phyloP scores from a whole-genome alignment of 2,888 invertebrate species.

The Drosophila neotestacea region DNA sequence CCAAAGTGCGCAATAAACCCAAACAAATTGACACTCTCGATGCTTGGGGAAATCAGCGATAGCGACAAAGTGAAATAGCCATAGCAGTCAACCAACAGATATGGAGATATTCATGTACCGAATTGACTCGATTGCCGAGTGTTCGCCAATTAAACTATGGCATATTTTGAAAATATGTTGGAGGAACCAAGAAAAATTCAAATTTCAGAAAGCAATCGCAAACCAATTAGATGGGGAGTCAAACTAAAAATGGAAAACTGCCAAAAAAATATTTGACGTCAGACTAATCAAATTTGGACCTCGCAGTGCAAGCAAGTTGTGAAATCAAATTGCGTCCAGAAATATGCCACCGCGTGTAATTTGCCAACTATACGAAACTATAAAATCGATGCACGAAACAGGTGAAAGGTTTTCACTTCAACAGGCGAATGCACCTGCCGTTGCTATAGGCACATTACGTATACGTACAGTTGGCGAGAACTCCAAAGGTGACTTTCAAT shows the following conservation, averaged over 20 bases:
- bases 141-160: background rate
- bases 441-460: conserved; percentile 29
- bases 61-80: conserved; percentile 57
- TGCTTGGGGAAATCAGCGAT: conserved; percentile 74
- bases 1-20: conserved; percentile 53
- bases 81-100: conserved; percentile 13
- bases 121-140: background rate
- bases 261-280: conserved; percentile 34
- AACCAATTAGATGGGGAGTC: conserved; percentile 44
- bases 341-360: conserved; percentile 16
- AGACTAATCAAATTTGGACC: conserved; percentile 27
- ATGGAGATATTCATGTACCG: background rate
- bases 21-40: conserved; percentile 73
- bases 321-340: conserved; percentile 19
- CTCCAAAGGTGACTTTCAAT: conserved; percentile 10
- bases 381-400: conserved; percentile 32
- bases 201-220: conserved; percentile 36
- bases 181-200: background rate
- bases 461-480: conserved; percentile 19
- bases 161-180: conserved; percentile 13
- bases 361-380: conserved; percentile 13
- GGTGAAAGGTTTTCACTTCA: conserved; percentile 18
- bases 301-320: conserved; percentile 2
- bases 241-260: conserved; percentile 2
- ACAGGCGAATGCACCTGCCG: conserved; percentile 3